phyloP scores from a whole-genome alignment of 2,888 invertebrate genomes.

The Tetrapedia diversipes region DNA sequence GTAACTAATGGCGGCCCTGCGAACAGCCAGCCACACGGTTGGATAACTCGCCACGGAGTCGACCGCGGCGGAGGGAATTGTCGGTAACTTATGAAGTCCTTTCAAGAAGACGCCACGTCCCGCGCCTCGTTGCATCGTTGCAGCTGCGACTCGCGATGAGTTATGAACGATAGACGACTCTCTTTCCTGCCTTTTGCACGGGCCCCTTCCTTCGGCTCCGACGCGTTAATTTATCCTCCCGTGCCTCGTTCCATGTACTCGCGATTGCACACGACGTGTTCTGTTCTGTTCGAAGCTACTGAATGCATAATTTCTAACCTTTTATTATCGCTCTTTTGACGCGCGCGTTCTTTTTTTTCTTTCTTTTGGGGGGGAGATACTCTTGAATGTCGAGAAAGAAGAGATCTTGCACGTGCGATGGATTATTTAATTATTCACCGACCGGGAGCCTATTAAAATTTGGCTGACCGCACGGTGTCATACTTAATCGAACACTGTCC shows the following conservation, averaged over 20 bases:
- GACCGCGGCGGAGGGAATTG: slow-evolving; percentile 31
- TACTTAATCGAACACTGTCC: no score
- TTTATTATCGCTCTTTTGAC: no score
- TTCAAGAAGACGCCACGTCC: slow-evolving; percentile 37
- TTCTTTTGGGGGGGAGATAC: no score
- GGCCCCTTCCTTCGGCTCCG: not conserved
- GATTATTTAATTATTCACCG: no score
- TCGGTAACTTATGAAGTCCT: slow-evolving; percentile 47
- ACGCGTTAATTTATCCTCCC: slow-evolving; percentile 8
- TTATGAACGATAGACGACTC: slow-evolving; percentile 32
- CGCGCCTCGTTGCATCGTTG: slow-evolving; percentile 17
- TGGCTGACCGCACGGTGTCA: no score
- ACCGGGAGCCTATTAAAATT: no score
- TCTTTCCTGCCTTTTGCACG: not conserved
- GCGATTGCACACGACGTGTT: not conserved
- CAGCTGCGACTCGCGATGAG: slow-evolving; percentile 29
- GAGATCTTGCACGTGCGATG: no score
- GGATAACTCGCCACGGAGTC: not conserved
- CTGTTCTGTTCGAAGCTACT: not conserved
- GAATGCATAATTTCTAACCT: not conserved
- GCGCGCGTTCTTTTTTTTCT: no score
- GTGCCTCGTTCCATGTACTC: not conserved
- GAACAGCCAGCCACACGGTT: slow-evolving; percentile 3
- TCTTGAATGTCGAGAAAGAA: no score
- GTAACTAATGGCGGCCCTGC: slow-evolving; percentile 22